Percentiles rank a stretch among this genome's conserved stretches.
phyloP scores from a whole-genome alignment of 2,113 vertebrate species.

The Rhea americana region DNA sequence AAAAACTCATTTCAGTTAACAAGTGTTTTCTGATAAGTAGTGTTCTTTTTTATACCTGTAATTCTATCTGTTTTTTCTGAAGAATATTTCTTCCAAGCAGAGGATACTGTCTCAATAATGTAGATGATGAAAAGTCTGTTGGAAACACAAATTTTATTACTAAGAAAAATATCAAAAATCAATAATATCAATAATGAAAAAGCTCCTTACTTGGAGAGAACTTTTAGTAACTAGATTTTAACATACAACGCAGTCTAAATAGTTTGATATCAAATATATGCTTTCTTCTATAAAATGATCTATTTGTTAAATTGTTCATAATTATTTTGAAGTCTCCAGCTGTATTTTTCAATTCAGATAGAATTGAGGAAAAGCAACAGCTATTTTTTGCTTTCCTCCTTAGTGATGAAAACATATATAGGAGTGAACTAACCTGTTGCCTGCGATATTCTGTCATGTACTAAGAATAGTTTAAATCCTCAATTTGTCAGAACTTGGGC shows the following conservation, averaged over 20 bases:
- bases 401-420: background rate
- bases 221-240: background rate
- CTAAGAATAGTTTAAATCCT: background rate
- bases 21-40: too few relatives aligned
- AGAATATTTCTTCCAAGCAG: background rate
- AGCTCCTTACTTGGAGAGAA: background rate
- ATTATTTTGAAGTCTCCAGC: too few relatives aligned
- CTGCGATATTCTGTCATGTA: background rate
- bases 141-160: background rate
- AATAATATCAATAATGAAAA: background rate
- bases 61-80: background rate
- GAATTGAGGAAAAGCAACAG: background rate
- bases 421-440: background rate
- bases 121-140: background rate
- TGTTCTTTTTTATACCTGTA: too few relatives aligned
- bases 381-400: background rate
- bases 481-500: background rate
- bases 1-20: too few relatives aligned
- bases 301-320: background rate
- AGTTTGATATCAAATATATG: background rate
- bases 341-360: too few relatives aligned
- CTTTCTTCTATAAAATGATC: background rate
- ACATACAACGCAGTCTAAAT: background rate
- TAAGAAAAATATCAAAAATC: background rate
- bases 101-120: too few relatives aligned